Base-by-base conservation (phyloP, 2,888 invertebrate genomes). In the Junonia oenone region DNA sequence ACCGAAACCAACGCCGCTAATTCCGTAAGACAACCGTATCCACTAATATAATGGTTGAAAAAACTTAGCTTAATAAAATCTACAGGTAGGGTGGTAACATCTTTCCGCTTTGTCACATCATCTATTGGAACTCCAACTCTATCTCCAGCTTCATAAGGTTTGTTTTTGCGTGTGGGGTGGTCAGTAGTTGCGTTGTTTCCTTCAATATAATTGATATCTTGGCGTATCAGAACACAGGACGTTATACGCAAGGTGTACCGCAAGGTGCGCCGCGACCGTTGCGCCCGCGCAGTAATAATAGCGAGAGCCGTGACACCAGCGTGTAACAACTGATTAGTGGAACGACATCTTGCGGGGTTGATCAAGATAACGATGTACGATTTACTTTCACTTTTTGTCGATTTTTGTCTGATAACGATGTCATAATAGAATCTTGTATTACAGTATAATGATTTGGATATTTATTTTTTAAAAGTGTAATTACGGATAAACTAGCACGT, bases 181-280 rank as follows among this genome's bases (percentile, higher is more conserved):
- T 37, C 40, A 29, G 52, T 27, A 53, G 56, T 67, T 76, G 58
- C 0, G 73, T 60, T 68, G 60, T 76, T 76, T 62, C 55, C 22
- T 40, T 54, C 56, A 50, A 58, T 59, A 67, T 75, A 73, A 75
- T 72, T 77, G 80, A 80, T 88, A 87, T 85, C 85, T 83, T 78
- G 49, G 55, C 33, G 74, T 83, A 85, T 85, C 83, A 76, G 75
- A 68, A 69, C 74, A 72, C 76, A 67, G 71, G 62, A 67, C 69
- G 69, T 69, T 68, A 76, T 73, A 76, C 84, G 89, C 90, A 89
- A 90, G 90, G 90, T 90, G 86, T 67, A 52, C 65, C 65, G 87
- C 90, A 90, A 90, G 89, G 90, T 89, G 89, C 72, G 61, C 71
- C 62, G 63, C 67, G 86, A 83, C 89, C 86, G 88, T 88, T 88